Base-by-base conservation (phyloP, 2,797 vertebrate species). In the Malurus splendens region DNA sequence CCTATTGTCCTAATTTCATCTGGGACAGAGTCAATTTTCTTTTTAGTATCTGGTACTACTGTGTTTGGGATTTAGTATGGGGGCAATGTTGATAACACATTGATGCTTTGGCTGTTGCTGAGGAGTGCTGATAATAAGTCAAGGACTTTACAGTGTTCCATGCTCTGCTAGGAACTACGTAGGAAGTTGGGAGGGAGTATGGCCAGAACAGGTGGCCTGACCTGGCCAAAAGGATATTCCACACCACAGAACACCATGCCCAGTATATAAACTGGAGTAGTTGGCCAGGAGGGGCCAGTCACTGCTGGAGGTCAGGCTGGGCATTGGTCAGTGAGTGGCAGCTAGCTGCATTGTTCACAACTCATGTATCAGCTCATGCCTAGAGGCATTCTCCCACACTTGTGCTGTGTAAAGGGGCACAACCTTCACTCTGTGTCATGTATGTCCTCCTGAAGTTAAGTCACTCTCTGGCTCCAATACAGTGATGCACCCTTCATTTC, bases 341-440 rank as follows among this genome's bases (percentile, higher is more conserved):
- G 32, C 30, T 20, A 61, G 39, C 30, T 61, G 19, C 20, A 42
- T 18, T 61, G 39, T 44, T 42, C 59, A 24, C 17, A 42, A n/a
- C 5, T 74, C 42, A 20, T 41, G 18, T 50, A 70, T 65, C 36
- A 62, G 36, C 36, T 62, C 50, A 71, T 68, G 38, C 36, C 50
- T 38, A 48, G 24, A 22, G 62, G 7, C 62, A 47, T 82, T 74
- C 45, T 66, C 18, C 33, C 55, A n/a, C 14, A 64, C 27, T 76
- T 47, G 50, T 0, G 1, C 33, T 66, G 41, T 39, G 12, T 48
- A 41, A 56, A 74, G 65, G 5, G n/a, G 30, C 42, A 54, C 45
- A 78, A 18, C 14, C 45, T 82, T 70, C 41, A 36, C 18, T 6
- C 20, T 0, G 3, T 77, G 44, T 36, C 56, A 45, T 0, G 0